These are phyloP conservation scores for Ochropleura leucogaster DNA, from an alignment of 2,888 invertebrate species.

Conservation along the genomic window DNA sequence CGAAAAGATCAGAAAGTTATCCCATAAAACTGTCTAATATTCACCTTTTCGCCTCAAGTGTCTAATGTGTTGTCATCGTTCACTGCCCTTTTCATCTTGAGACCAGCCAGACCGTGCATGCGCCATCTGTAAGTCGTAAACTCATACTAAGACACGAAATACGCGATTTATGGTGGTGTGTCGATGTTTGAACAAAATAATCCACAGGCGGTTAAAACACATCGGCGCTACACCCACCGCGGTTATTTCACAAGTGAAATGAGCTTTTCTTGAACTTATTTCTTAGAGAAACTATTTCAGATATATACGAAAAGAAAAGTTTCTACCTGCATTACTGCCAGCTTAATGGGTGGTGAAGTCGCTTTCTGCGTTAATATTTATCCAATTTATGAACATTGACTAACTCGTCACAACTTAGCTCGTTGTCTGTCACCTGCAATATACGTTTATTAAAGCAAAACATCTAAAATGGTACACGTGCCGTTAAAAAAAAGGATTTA, in stretches of 20 bases:
- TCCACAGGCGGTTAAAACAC: background rate
- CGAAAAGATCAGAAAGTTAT: background rate
- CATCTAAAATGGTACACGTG: conserved; percentile 1
- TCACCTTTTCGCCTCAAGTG: conserved; percentile 18
- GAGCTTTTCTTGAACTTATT: background rate
- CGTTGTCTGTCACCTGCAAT: conserved; percentile 47
- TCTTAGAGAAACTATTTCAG: background rate
- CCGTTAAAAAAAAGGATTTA: conserved; percentile 25
- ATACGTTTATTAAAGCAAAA: conserved; percentile 39
- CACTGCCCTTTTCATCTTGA: background rate
- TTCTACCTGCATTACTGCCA: conserved; percentile 29
- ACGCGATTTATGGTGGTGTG: background rate
- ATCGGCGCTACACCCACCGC: background rate
- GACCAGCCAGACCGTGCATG: background rate
- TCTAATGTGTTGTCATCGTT: background rate
- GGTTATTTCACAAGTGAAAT: background rate
- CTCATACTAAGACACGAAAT: background rate
- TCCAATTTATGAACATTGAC: conserved; percentile 31
- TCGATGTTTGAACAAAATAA: background rate
- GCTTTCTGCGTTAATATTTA: conserved; percentile 6
- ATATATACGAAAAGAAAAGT: background rate
- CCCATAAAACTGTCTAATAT: background rate
- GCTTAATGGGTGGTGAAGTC: conserved; percentile 8
- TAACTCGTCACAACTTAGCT: conserved; percentile 10
- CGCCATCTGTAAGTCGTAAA: conserved; percentile 18